These are phyloP conservation scores for Acinonyx jubatus DNA, from an alignment of 2,113 vertebrate genomes.

Conservation along the genomic window DNA sequence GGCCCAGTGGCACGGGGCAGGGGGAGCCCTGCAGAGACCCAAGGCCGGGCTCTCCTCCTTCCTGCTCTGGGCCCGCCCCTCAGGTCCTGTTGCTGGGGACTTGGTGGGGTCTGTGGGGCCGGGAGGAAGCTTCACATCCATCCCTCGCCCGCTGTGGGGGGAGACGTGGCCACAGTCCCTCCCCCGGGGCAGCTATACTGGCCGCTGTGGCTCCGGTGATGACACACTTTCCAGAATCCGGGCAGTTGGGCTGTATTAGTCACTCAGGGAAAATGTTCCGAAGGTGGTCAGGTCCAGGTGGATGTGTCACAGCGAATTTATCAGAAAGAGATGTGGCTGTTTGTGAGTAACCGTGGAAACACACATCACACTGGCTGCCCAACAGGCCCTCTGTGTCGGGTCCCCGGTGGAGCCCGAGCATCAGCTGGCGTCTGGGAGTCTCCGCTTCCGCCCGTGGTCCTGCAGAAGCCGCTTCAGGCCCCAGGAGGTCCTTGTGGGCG, in stretches of 20 bases:
- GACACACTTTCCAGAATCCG: not conserved
- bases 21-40: not conserved
- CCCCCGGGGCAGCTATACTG: too few species aligned
- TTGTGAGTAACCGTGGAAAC: not conserved
- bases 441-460: accelerated
- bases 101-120: not conserved
- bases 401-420: accelerated
- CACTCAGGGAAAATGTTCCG: not conserved
- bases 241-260: accelerated
- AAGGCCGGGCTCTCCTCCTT: not conserved
- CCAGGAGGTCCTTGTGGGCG: not conserved
- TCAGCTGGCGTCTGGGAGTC: accelerated
- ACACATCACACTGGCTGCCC: not conserved
- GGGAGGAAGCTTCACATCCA: accelerated
- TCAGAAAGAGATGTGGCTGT: not conserved
- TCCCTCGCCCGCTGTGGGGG: not conserved
- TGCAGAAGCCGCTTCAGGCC: accelerated
- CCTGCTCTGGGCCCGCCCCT: not conserved
- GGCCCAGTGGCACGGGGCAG: accelerated
- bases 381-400: not conserved
- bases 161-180: not conserved
- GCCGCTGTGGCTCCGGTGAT: accelerated
- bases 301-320: not conserved
- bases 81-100: not conserved
- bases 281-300: not conserved